Conservation (phyloP, 2,113 vertebrate species). For the Siphamia tubifer region DNA sequence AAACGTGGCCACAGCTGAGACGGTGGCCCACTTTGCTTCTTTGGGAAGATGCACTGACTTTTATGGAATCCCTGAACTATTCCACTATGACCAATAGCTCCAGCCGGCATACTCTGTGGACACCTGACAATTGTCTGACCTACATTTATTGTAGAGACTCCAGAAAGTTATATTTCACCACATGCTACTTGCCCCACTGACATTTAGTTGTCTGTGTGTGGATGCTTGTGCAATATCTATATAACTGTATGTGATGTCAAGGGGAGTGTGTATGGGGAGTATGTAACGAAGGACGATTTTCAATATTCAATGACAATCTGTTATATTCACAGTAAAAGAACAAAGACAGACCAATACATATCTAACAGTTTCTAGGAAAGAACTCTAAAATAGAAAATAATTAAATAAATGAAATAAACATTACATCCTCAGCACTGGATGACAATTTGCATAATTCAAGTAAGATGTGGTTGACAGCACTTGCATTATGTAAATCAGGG, state of each 20-base stretch:
- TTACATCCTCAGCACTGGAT: constrained; percentile 2
- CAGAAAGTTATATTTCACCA: constrained; percentile 2
- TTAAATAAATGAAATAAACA: too few relatives aligned
- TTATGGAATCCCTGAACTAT: neutral
- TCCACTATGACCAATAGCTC: neutral
- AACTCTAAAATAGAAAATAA: neutral
- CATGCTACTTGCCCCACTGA: constrained; percentile 3
- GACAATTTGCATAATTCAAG: constrained; percentile 49
- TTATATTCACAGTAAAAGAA: neutral
- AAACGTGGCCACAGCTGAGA: neutral
- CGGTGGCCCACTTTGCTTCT: neutral
- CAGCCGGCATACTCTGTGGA: neutral
- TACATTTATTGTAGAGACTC: constrained; percentile 1
- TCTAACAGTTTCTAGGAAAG: constrained; percentile 2
- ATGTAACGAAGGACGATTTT: too few relatives aligned
- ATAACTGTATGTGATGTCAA: neutral
- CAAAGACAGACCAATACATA: constrained; percentile 6
- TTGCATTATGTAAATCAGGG: constrained; percentile 57
- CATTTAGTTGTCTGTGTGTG: constrained; percentile 14
- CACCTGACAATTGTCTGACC: constrained; percentile 30
- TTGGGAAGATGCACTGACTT: constrained; percentile 5
- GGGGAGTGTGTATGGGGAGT: too few relatives aligned
- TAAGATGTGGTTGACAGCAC: constrained; percentile 31
- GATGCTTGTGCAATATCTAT: neutral
- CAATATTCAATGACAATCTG: too few relatives aligned